phyloP scores from a whole-genome alignment of 1,140 invertebrate species.

The Euwallacea similis region DNA sequence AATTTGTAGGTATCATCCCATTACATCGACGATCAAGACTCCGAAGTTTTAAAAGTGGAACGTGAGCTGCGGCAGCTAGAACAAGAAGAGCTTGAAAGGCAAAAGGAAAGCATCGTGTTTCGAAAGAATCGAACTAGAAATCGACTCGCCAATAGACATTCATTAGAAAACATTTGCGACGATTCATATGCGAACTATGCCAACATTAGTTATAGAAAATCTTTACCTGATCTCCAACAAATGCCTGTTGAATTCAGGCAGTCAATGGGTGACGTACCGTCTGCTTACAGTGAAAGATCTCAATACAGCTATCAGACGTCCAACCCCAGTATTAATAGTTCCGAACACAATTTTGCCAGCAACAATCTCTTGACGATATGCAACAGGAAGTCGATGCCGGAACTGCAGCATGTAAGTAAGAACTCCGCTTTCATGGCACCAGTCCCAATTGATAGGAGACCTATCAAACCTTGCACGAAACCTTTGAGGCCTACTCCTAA shows the following conservation, averaged over 20 bases:
- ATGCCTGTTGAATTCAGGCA: constrained; percentile 42
- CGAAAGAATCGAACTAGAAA: constrained; percentile 61
- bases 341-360: constrained; percentile 27
- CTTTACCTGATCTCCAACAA: constrained; percentile 63
- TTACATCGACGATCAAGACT: constrained; percentile 48
- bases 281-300: constrained; percentile 37
- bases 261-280: constrained; percentile 45
- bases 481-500: constrained; percentile 43
- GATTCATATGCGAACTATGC: constrained; percentile 46
- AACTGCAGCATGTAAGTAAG: constrained; percentile 53
- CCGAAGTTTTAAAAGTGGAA: constrained; percentile 76
- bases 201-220: constrained; percentile 62
- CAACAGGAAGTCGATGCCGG: constrained; percentile 59
- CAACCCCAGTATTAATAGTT: neutral
- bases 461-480: constrained; percentile 46
- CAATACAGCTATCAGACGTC: constrained; percentile 44
- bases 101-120: constrained; percentile 68
- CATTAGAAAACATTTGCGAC: constrained; percentile 63
- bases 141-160: constrained; percentile 59
- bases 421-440: constrained; percentile 57
- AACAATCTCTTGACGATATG: constrained; percentile 45
- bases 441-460: constrained; percentile 47
- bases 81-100: constrained; percentile 74
- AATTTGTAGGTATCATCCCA: constrained; percentile 38
- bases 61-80: constrained; percentile 73